A percentile compares a stretch with the other conserved stretches of the same genome.
phyloP scores from a whole-genome alignment of 2,888 invertebrate genomes.

The Lapara coniferarum region DNA sequence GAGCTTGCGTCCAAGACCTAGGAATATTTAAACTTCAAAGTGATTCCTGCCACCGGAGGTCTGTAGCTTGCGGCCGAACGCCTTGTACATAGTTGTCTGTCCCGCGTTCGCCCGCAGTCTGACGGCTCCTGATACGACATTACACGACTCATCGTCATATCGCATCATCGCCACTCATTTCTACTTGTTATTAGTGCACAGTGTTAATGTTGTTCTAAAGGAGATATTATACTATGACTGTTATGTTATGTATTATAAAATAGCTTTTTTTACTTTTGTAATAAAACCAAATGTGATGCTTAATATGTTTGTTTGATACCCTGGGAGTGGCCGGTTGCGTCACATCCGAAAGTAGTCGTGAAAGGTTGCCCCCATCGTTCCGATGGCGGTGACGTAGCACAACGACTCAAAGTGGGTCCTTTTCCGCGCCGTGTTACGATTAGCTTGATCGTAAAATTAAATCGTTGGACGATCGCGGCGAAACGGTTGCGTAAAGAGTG shows the following conservation, averaged over 20 bases:
- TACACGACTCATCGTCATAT: slow-evolving; percentile 52
- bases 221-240: slow-evolving; percentile 76
- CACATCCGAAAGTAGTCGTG: slow-evolving; percentile 75
- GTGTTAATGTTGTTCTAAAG: slow-evolving; percentile 75
- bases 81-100: slow-evolving; percentile 71
- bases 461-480: neutral
- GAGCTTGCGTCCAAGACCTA: slow-evolving; percentile 27
- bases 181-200: slow-evolving; percentile 81
- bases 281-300: slow-evolving; percentile 75
- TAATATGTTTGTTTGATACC: slow-evolving; percentile 62
- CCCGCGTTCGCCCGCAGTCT: slow-evolving; percentile 57
- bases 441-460: slow-evolving; percentile 53
- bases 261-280: slow-evolving; percentile 78
- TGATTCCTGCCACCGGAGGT: slow-evolving; percentile 45
- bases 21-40: slow-evolving; percentile 30
- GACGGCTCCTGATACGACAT: slow-evolving; percentile 39
- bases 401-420: slow-evolving; percentile 52
- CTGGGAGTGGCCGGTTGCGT: slow-evolving; percentile 56
- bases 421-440: slow-evolving; percentile 60
- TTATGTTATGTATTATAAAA: slow-evolving; percentile 78
- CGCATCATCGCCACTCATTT: slow-evolving; percentile 67
- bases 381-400: slow-evolving; percentile 45
- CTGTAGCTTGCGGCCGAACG: slow-evolving; percentile 55
- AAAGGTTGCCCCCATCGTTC: slow-evolving; percentile 65
- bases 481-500: slow-evolving; percentile 50